These are phyloP conservation scores for Portevinia maculata DNA, from an alignment of 2,888 invertebrate genomes.

Conservation along the genomic window DNA sequence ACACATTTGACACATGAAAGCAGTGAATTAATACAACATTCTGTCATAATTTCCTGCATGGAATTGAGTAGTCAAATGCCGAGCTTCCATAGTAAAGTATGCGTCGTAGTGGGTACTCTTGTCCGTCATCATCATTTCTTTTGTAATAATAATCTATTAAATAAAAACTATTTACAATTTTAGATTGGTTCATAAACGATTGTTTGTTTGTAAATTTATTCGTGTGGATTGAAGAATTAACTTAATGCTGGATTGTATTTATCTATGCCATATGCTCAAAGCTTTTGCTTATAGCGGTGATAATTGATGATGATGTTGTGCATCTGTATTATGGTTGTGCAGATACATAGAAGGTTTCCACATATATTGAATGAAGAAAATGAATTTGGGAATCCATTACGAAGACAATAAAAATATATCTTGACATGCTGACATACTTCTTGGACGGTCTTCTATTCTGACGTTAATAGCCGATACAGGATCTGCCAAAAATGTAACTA, in stretches of 20 bases:
- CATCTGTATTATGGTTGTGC: no score
- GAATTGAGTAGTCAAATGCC: slow-evolving; percentile 6
- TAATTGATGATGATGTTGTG: no score
- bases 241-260: neutral
- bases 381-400: no score
- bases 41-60: slow-evolving; percentile 26
- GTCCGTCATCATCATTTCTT: slow-evolving; percentile 27
- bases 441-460: no score
- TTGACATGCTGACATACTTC: no score
- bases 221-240: neutral
- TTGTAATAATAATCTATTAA: neutral
- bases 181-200: slow-evolving; percentile 8
- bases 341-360: no score
- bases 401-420: no score
- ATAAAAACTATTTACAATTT: slow-evolving; percentile 8
- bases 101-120: slow-evolving; percentile 28
- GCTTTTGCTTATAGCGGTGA: no score
- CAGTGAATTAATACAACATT: slow-evolving; percentile 5
- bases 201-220: neutral
- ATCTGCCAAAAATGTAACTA: no score
- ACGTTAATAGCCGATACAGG: no score
- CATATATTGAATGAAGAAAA: no score
- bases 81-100: neutral
- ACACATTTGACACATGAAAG: slow-evolving; percentile 15
- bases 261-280: no score